Base-by-base conservation (phyloP, 1,140 invertebrate genomes). In the Drosophila guanche region DNA sequence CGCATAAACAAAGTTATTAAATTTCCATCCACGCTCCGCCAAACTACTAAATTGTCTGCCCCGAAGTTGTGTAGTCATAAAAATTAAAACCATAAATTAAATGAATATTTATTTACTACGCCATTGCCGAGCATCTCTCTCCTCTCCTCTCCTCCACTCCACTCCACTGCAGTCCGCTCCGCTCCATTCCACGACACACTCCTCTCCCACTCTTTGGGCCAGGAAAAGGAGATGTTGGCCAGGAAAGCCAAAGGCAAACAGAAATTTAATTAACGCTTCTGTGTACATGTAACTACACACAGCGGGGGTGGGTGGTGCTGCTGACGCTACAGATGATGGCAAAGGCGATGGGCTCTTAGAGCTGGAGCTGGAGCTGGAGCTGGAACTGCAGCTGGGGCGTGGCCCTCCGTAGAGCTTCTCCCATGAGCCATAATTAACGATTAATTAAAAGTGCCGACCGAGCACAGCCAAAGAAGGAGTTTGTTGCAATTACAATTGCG, bases 71-170 rank as follows among this genome's bases (percentile, higher is more conserved):
- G 77, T 88, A 83, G 81, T 80, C 81, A 86, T 86, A 86, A 86
- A 86, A 86, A 86, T 86, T 86, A 86, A 86, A 86, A 86, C 83
- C 83, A 86, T 86, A 86, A 86, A 86, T 86, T 86, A 86, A 86
- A 86, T 86, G 84, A 86, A 85, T 86, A 86, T 86, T 86, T 86
- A 86, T 86, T 86, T 86, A 76, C 71, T 74, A 56, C 70, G 70
- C 66, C 63, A 47, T 25, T 52, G 60, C 53, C 53, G 1, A 55
- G 65, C 50, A 22, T 54, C 59, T 16, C 58, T 33, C 0, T 33
- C 27, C 5, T 46, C 55, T n/a, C 23, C 25, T 5, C 14, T 10
- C 23, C 20, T 8, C 7, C 16, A 10, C 4, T 8, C 6, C 22
- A 5, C 40, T 42, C 22, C 52, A 3, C 58, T 33, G 7, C 3